These are phyloP conservation scores for Morelia viridis DNA, from an alignment of 2,797 vertebrate genomes.

Conservation along the genomic window DNA sequence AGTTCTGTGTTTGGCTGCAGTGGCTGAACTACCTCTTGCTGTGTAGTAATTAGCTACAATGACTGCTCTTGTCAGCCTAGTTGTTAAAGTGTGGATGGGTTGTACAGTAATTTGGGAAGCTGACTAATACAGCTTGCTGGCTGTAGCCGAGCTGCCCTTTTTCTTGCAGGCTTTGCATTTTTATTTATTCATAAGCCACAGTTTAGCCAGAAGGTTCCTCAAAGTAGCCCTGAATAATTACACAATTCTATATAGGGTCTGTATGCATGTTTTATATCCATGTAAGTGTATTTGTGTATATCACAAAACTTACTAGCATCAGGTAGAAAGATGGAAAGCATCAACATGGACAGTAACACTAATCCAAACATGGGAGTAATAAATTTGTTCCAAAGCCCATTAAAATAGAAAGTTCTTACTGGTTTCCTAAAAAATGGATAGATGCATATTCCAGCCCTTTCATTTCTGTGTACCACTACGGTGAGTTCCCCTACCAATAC, in stretches of 20 bases:
- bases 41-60: constrained; percentile 15
- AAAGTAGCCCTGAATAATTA: background rate
- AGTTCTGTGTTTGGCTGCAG: background rate
- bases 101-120: constrained; percentile 23
- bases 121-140: background rate
- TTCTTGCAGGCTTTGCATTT: background rate
- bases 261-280: background rate
- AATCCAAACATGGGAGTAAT: background rate
- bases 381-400: background rate
- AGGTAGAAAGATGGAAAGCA: background rate
- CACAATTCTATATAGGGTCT: background rate
- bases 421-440: background rate
- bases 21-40: constrained; percentile 9
- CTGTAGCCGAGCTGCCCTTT: background rate
- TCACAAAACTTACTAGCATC: background rate
- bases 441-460: background rate
- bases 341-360: background rate
- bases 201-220: background rate
- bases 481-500: background rate
- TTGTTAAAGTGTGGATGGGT: background rate
- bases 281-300: background rate
- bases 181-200: background rate
- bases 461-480: background rate
- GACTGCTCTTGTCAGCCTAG: constrained; percentile 7
- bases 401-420: background rate